Conservation (phyloP, 1,140 invertebrate genomes). For the Calephelis virginiensis region DNA sequence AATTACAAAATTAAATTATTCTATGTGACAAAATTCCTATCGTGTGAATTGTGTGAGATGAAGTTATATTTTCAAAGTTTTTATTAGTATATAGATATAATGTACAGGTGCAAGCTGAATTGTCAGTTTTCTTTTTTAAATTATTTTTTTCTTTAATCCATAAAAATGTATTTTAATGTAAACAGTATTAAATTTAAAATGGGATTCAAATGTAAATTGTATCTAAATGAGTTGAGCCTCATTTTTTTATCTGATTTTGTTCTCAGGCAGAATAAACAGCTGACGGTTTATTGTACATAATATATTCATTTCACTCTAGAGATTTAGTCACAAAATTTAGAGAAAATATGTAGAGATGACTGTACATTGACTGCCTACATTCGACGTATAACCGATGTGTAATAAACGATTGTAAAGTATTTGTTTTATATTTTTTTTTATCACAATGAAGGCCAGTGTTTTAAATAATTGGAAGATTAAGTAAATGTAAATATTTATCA, state of each 20-base stretch:
- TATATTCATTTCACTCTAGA: neutral
- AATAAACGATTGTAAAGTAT: slow-evolving; percentile 2
- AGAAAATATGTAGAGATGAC: neutral
- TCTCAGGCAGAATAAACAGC: slow-evolving; percentile 1
- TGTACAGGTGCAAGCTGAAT: slow-evolving; percentile 3
- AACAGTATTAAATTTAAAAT: slow-evolving; percentile 15
- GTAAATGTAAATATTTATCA: neutral
- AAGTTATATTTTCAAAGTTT: slow-evolving; percentile 10
- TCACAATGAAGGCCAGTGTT: neutral
- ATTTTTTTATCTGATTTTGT: slow-evolving; percentile 8
- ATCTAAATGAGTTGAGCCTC: neutral
- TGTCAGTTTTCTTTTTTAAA: neutral
- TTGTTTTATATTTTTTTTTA: too few relatives aligned
- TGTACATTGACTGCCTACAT: neutral
- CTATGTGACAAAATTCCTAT: slow-evolving; percentile 28
- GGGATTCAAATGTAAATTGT: slow-evolving; percentile 1
- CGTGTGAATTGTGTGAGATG: slow-evolving; percentile 17
- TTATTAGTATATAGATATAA: slow-evolving; percentile 12
- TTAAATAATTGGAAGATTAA: neutral
- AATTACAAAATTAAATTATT: slow-evolving; percentile 31
- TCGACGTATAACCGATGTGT: neutral
- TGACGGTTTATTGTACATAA: neutral
- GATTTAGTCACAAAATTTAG: neutral
- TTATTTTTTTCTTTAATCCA: slow-evolving; percentile 8
- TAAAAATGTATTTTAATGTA: neutral